Base-by-base conservation (phyloP, 2,797 vertebrate genomes). In the Pseudomugil tenellus region DNA sequence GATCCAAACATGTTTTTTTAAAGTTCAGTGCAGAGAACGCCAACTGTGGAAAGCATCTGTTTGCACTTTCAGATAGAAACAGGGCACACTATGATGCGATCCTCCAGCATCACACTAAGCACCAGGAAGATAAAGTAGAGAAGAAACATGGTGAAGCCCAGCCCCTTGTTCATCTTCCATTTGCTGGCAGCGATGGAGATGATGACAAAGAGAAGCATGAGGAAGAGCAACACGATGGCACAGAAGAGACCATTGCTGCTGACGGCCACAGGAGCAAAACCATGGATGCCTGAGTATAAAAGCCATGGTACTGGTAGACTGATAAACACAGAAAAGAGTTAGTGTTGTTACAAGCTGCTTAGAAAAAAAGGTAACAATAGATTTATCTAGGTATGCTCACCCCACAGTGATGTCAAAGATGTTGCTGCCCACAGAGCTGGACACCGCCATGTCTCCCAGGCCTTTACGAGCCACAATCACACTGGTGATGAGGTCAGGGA, bases 331-430 rank as follows among this genome's bases (percentile, higher is more conserved):
- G 10, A 56, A 73, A 62, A 58, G 31, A 58, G 3, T 67, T n/a
- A 60, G n/a, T 3, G 39, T 8, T 16, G 10, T 51, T 9, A 58
- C 59, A n/a, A 19, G 43, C 2, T 19, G 48, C 23, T 67, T 65
- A 55, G 2, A 57, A 11, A 28, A 2, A 17, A 41, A 41, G 14
- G 39, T 16, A 16, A 39, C 1, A 13, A 0, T 59, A 48, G 10
- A 41, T 57, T 4, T 58, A 49, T 34, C 26, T 57, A 60, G 10
- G 2, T n/a, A 26, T n/a, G 32, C 96, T 97, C 87, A 98, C 97
- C 97, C 97, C 37, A 99, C 88, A 2, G 97, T 99, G 92, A 99
- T 99, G 72, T 99, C 97, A 0, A 99, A 99, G 91, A 99, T 99
- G 87, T 99, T 99, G 78, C 97, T 98, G 88, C 97, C 97, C 67